Percentiles rank a stretch among this genome's conserved stretches.
These are phyloP conservation scores for Lophius piscatorius DNA, from an alignment of 2,113 vertebrate species.

Conservation along the genomic window DNA sequence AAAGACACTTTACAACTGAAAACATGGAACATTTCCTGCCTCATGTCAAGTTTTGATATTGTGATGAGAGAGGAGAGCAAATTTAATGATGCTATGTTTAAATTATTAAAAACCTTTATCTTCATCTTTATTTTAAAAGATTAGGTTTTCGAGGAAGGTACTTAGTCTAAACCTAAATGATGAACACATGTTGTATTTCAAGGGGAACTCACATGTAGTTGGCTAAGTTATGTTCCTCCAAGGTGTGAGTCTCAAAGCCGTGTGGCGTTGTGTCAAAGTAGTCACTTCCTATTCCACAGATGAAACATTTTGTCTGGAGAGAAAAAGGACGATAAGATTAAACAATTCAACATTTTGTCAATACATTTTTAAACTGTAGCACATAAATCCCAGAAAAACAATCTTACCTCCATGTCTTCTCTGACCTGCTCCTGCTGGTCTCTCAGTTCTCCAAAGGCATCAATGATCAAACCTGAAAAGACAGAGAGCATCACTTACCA, in stretches of 20 bases:
- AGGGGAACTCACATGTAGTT: conserved; percentile 84
- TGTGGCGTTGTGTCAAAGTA: conserved; percentile 94
- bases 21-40: no score
- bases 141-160: no score
- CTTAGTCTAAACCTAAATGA: background rate
- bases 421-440: conserved; percentile 94
- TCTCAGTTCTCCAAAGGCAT: conserved; percentile 91
- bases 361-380: no score
- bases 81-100: no score
- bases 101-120: no score
- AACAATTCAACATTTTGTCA: no score
- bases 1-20: no score
- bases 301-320: conserved; percentile 91
- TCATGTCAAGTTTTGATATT: no score
- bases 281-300: conserved; percentile 93
- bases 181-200: background rate
- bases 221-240: conserved; percentile 92
- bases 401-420: conserved; percentile 93
- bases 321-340: background rate
- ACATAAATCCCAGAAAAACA: background rate
- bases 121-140: no score
- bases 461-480: conserved; percentile 89
- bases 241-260: conserved; percentile 91
- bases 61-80: no score
- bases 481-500: background rate